phyloP scores from a whole-genome alignment of 1,140 invertebrate species.

The Batillaria attramentaria region DNA sequence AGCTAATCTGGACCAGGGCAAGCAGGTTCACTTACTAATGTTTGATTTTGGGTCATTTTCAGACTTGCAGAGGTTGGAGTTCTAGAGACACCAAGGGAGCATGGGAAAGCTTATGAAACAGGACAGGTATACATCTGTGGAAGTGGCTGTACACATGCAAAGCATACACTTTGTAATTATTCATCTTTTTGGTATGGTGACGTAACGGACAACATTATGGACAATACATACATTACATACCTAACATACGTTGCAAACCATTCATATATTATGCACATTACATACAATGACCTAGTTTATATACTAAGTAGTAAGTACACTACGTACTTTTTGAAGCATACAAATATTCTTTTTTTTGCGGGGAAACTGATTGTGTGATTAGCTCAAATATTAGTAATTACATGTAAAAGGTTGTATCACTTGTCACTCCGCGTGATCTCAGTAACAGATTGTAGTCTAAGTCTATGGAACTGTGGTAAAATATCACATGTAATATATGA shows the following conservation, averaged over 20 bases:
- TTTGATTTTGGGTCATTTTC: too few relatives aligned
- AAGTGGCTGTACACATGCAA: background rate
- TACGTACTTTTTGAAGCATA: background rate
- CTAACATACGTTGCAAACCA: background rate
- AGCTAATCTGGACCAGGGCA: too few relatives aligned
- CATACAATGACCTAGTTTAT: background rate
- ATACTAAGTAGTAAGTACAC: background rate
- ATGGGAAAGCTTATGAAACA: constrained; percentile 90
- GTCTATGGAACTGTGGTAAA: background rate
- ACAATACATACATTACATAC: background rate
- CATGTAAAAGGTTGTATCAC: background rate
- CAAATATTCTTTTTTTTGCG: too few relatives aligned
- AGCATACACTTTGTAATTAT: background rate
- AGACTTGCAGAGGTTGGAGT: constrained; percentile 85
- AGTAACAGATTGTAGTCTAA: background rate
- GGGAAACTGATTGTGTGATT: too few relatives aligned
- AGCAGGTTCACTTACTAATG: too few relatives aligned
- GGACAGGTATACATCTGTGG: constrained; percentile 78
- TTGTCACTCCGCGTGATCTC: background rate
- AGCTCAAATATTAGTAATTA: background rate
- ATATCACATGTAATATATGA: background rate
- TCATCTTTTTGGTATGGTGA: too few relatives aligned
- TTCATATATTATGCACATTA: background rate
- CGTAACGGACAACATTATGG: too few relatives aligned
- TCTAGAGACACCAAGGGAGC: constrained; percentile 85